Evolutionary conservation across 2,113 vertebrate genomes (phyloP).

Genomic region (Pithys albifrons): DNA sequence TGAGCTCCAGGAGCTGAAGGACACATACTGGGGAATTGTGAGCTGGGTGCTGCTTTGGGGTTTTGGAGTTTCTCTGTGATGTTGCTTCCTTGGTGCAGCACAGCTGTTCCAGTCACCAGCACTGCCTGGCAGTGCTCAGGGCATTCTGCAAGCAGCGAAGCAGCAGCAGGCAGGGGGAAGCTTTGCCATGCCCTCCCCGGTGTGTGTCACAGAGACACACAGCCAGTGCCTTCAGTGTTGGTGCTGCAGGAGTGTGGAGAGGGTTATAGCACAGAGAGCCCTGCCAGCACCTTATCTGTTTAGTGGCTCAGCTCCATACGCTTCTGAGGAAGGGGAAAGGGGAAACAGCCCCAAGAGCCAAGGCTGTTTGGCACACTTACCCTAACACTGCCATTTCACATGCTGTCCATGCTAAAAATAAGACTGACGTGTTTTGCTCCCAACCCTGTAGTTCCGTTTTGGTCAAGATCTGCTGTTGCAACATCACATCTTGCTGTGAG

Average conservation of each 20-base stretch:
- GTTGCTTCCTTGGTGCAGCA: neutral
- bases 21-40: accelerated
- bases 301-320: accelerated
- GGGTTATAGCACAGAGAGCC: neutral
- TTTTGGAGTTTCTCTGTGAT: neutral
- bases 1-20: neutral
- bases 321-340: neutral
- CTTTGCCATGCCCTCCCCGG: neutral
- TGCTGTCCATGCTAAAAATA: neutral
- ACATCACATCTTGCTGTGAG: neutral
- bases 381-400: neutral
- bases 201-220: neutral
- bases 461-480: neutral
- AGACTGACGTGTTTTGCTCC: neutral
- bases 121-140: accelerated
- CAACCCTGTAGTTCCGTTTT: neutral
- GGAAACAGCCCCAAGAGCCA: neutral
- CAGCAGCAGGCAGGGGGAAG: neutral
- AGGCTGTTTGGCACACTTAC: neutral
- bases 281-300: accelerated
- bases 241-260: accelerated
- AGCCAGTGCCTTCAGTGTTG: neutral
- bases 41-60: neutral
- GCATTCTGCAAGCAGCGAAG: neutral
- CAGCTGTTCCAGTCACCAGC: neutral